These are phyloP conservation scores for Eurois occulta DNA, from an alignment of 2,888 invertebrate genomes.

Conservation along the genomic window DNA sequence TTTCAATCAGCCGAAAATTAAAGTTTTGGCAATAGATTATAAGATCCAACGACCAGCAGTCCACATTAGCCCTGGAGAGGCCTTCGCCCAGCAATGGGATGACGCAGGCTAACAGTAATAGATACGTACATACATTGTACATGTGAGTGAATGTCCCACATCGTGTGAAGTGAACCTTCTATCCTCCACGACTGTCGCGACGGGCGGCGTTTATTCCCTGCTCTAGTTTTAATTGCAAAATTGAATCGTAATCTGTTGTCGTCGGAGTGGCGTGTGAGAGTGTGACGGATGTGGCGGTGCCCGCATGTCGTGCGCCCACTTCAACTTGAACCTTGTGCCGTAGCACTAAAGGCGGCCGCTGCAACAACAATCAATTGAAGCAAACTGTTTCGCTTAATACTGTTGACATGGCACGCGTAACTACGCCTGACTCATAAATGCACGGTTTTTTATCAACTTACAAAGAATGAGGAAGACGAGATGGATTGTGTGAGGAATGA, in stretches of 20 bases:
- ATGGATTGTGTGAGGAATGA: no score
- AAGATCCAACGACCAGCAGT: not conserved
- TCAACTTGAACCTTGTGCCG: slow-evolving; percentile 21
- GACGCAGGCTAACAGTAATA: not conserved
- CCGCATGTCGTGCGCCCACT: slow-evolving; percentile 10
- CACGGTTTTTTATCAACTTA: not conserved
- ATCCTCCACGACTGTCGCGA: no score
- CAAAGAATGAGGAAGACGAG: no score
- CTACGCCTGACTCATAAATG: not conserved
- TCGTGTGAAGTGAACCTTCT: slow-evolving; percentile 13
- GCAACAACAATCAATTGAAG: not conserved
- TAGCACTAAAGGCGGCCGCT: slow-evolving; percentile 7
- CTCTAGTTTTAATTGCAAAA: slow-evolving; percentile 69
- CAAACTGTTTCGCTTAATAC: not conserved
- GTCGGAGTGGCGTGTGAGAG: slow-evolving; percentile 54
- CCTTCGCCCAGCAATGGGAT: not conserved
- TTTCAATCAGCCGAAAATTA: not conserved
- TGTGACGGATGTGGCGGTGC: slow-evolving; percentile 52
- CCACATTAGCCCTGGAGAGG: not conserved
- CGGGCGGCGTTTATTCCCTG: slow-evolving; percentile 18
- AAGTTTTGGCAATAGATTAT: not conserved
- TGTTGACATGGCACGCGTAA: slow-evolving; percentile 4
- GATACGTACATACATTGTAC: not conserved
- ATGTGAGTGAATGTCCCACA: no score
- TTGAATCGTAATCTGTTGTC: slow-evolving; percentile 69